Conservation (phyloP, 30 jellyfish, hydroid and myxozoan species). For the Chrysaora quinquecirrha region DNA sequence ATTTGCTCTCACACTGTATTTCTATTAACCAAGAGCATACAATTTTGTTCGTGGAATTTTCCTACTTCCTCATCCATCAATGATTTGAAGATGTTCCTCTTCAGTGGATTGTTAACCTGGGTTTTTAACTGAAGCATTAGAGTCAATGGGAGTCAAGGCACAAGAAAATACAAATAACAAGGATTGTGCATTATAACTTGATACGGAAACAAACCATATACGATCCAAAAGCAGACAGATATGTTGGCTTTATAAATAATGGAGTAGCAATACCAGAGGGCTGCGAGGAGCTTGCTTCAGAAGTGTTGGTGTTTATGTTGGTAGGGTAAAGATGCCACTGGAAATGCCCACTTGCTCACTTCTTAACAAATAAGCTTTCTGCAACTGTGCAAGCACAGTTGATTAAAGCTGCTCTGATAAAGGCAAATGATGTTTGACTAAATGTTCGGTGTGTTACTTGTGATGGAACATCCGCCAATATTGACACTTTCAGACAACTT, state of each 20-base stretch:
- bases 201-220: no score
- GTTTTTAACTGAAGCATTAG: conserved; percentile 5
- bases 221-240: background rate
- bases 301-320: conserved; percentile 18
- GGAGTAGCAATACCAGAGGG: background rate
- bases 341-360: conserved; percentile 50
- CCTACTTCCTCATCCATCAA: background rate
- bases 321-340: conserved; percentile 33
- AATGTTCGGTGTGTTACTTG: conserved; percentile 24
- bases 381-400: conserved; percentile 21
- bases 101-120: conserved; percentile 9
- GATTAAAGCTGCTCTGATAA: background rate
- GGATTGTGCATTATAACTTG: no score
- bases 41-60: conserved; percentile 5
- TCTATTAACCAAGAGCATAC: conserved; percentile 9
- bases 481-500: background rate
- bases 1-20: conserved; percentile 8
- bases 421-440: conserved; percentile 22
- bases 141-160: no score
- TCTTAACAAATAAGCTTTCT: background rate
- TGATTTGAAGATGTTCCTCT: conserved; percentile 6
- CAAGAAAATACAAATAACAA: no score
- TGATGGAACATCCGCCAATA: conserved; percentile 31
- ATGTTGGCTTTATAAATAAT: background rate
- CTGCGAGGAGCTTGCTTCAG: conserved; percentile 23